A percentile compares a stretch with the other conserved stretches of the same genome.
Evolutionary conservation across 2,797 vertebrate species (phyloP).

Genomic region (Potorous gilbertii): DNA sequence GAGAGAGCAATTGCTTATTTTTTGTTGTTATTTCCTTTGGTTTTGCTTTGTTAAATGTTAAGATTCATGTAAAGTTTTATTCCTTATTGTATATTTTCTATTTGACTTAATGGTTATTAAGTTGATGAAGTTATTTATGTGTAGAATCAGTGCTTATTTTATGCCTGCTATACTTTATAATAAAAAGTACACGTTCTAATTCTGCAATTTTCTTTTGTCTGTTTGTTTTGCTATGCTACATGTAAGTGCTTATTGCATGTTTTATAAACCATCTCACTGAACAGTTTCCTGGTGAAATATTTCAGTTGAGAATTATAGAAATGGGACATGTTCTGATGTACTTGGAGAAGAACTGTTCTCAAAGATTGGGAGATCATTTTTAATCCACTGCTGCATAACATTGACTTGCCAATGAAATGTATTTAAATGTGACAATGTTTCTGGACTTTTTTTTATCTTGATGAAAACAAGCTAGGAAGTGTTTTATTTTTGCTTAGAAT

Average conservation of each 20-base stretch:
- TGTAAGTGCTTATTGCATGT: slow-evolving; percentile 28
- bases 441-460: background rate
- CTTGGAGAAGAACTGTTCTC: slow-evolving; percentile 42
- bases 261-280: background rate
- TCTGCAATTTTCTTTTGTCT: slow-evolving; percentile 6
- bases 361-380: slow-evolving; percentile 45
- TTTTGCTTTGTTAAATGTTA: background rate
- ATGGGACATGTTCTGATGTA: background rate
- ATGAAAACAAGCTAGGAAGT: slow-evolving; percentile 13
- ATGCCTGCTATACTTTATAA: background rate
- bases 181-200: slow-evolving; percentile 12
- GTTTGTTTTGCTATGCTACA: background rate
- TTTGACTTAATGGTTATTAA: background rate
- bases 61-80: background rate
- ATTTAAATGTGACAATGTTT: background rate
- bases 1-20: background rate
- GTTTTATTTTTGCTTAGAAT: slow-evolving; percentile 51
- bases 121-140: background rate
- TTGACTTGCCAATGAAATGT: background rate
- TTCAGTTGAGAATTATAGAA: slow-evolving; percentile 28
- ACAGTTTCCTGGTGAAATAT: slow-evolving; percentile 12
- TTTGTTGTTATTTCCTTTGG: background rate
- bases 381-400: slow-evolving; percentile 21
- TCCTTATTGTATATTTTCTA: background rate
- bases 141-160: slow-evolving; percentile 14